Evolutionary conservation across 2,888 invertebrate genomes (phyloP), one percentile per base, ranked within the genome.

Genomic region (Chirona hameri): DNA sequence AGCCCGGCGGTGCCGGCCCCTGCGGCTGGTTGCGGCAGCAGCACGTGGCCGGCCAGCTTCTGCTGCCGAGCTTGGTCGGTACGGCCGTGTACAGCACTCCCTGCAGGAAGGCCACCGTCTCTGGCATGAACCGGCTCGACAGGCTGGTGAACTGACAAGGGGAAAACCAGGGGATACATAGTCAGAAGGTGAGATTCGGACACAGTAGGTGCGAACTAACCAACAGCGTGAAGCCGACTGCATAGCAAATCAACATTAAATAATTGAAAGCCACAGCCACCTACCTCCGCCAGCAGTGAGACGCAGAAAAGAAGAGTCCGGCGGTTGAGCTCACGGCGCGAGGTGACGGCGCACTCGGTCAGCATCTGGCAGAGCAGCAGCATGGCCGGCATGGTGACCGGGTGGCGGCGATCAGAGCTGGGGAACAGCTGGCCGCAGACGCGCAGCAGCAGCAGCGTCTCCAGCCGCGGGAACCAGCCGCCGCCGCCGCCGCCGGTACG

Each of bases 341-440:
- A 91, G 86, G 90, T 91, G 31, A 94, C 91, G 85, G 90, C 91
- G 82, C 92, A 91, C 86, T 90, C 89, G 4, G 86, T 86, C 86
- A 95, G 88, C 86, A 97, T 93, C 88, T 96, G 93, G 69, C 93
- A 91, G 89, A 97, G 94, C 86, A 97, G 95, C 84, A 95, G 90
- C 85, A 94, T 86, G 46, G 91, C 89, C n/a, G 97, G 96, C 24
- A 95, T 95, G n/a, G 94, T 93, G 7, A 98, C 92, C 0, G 93
- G 93, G 90, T 98, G 98, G 72, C 93, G 90, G 87, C 93, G 95
- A 89, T 98, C 98, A 0, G 97, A 96, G 0, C 96, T 93, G 0
- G 97, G 94, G 88, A 94, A 98, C 82, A 98, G 87, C 79, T 93
- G 88, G 14, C 94, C 92, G 7, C 95, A 91, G 84, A 96, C 87